These are phyloP conservation scores for Hapalemur alaotrensis DNA, from an alignment of 2,797 vertebrate genomes.

Conservation along the genomic window DNA sequence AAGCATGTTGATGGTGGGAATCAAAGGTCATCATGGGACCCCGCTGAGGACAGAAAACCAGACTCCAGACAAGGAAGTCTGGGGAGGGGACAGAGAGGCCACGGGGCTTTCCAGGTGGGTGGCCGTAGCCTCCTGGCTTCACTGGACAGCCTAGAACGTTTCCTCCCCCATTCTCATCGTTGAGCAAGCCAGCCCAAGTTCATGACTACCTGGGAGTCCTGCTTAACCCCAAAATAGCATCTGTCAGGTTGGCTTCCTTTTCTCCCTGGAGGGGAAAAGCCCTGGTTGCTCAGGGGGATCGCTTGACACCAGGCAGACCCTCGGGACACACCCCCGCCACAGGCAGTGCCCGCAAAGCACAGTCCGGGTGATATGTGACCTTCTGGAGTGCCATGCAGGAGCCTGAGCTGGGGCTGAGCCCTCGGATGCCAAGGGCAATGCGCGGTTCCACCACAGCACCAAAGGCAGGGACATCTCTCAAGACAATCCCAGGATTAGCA, in stretches of 20 bases:
- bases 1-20: neutral
- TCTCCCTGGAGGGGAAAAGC: slow-evolving; percentile 41
- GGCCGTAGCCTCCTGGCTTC: slow-evolving; percentile 29
- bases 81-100: neutral
- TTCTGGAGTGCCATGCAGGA: accelerated
- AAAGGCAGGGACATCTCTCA: neutral
- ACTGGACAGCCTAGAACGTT: neutral
- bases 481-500: neutral
- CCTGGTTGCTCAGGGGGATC: slow-evolving; percentile 17
- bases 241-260: slow-evolving; percentile 5
- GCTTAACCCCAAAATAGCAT: neutral
- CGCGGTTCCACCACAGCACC: no score
- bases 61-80: neutral
- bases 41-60: neutral
- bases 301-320: neutral
- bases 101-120: neutral
- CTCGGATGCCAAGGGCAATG: accelerated
- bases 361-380: neutral
- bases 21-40: neutral
- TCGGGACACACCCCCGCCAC: accelerated
- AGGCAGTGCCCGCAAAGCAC: neutral
- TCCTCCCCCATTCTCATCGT: accelerated
- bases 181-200: accelerated
- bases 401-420: no score
- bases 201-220: accelerated